Evolutionary conservation across 2,797 vertebrate genomes (phyloP), one percentile per base, ranked within the genome.

Genomic region (Onychomys arenicola): DNA sequence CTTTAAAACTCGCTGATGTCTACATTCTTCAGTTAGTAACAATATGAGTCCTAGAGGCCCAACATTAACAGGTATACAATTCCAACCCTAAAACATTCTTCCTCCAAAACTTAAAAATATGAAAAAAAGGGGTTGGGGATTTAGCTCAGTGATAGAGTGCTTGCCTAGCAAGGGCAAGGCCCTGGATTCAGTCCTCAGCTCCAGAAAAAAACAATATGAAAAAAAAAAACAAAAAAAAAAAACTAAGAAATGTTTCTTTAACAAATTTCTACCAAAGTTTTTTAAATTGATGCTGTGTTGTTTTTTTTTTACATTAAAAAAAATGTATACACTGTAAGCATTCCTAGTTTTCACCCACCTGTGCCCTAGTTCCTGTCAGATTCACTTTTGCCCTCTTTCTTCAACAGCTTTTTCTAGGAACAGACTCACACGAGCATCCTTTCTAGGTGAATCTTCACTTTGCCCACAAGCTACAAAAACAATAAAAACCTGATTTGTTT

Each of bases 11-110:
- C 21, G 21, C 67, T 93, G 43, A 37, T 78, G 52, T 81, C 80
- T 63, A n/a, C 46, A 55, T 83, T 89, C 63, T 77, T 94, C 52
- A 87, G 85, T 46, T 40, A 96, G 57, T 96, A 97, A 96, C 23
- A 75, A 27, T 57, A 52, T 37, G 76, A 91, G 93, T 88, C 82
- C 55, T 40, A 29, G 85, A 95, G 61, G 43, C 13, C 80, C 40
- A 75, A 1, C 86, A 25, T 71, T 81, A 81, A 69, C 9, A 81
- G 37, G 25, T 29, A 2, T 77, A 32, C 63, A 80, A 40, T 11
- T 89, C 67, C 94, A 61, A 87, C 63, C 61, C 34, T 80, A 78
- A 93, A 85, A 94, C 67, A 11, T 6, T 59, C 93, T 67, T 34
- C 55, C 63, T 49, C 32, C 10, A 59, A 65, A 85, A 34, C 32